Percentiles rank a stretch among this genome's conserved stretches.
Conservation (phyloP, 37 sponge, comb jelly and placozoan genomes). For the Cliona cf. orientalis region DNA sequence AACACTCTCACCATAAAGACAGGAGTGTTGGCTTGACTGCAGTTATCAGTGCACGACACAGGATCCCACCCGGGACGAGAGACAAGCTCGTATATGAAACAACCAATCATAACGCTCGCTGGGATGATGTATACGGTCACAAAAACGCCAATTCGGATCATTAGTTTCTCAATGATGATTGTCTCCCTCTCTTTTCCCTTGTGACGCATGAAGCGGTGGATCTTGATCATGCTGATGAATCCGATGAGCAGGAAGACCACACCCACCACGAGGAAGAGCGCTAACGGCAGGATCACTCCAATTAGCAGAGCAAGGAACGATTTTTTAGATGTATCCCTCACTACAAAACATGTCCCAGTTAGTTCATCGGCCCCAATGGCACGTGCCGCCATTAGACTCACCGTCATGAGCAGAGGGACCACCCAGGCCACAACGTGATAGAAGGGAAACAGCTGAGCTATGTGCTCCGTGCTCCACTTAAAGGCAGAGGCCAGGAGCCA, state of each 20-base stretch:
- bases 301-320: conserved; percentile 63
- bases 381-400: conserved; percentile 47
- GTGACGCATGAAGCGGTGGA: conserved; percentile 46
- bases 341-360: conserved; percentile 75
- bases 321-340: conserved; percentile 26
- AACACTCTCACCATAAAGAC: conserved; percentile 67
- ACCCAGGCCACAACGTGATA: conserved; percentile 84
- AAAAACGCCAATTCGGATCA: conserved; percentile 89
- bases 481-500: conserved; percentile 91
- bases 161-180: conserved; percentile 81
- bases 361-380: conserved; percentile 78
- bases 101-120: conserved; percentile 78
- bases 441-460: conserved; percentile 70
- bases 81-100: conserved; percentile 71
- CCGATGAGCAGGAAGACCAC: conserved; percentile 63
- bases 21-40: conserved; percentile 41
- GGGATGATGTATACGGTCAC: conserved; percentile 85
- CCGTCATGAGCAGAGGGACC: conserved; percentile 74
- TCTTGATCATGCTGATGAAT: conserved; percentile 51
- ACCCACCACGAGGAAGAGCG: conserved; percentile 46
- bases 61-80: conserved; percentile 57
- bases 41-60: background rate
- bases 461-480: conserved; percentile 89
- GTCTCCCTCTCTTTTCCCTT: conserved; percentile 62
- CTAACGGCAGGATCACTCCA: conserved; percentile 79